Evolutionary conservation across 1,140 invertebrate species (phyloP), one percentile per base, ranked within the genome.

Genomic region (Drosophila persimilis): DNA sequence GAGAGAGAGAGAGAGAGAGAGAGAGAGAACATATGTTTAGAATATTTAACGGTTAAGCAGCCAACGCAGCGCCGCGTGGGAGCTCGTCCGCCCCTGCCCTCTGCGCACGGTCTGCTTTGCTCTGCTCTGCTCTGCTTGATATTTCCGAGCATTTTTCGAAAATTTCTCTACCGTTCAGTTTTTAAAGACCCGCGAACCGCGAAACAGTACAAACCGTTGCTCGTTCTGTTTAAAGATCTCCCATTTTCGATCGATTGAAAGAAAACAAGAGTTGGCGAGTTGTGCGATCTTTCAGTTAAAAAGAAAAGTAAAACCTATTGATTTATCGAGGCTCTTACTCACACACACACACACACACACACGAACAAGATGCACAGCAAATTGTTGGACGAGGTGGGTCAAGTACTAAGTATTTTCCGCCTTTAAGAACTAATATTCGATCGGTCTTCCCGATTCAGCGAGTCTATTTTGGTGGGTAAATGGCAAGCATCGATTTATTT

Each of bases 341-440:
- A 58, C 50, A 26, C 31, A 29, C 17, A 73, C 29, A 58, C 50
- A 26, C 31, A 29, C 17, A 73, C 31, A 39, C 15, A 45, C 52
- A 64, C 35, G 43, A 51, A 60, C 63, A 88, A 74, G 80, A 90
- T 90, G 89, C 89, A 89, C 53, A 89, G 89, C 75, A 90, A 79
- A 77, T 58, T 90, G 50, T 78, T 90, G 74, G 89, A 90, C 44
- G 89, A 90, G 85, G 89, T 90, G 69, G n/a, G 89, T 77, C 47
- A 47, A 35, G 41, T 26, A 63, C 15, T n/a, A 41, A 26, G 41
- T 11, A 58, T 45, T 43, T 35, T 58, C 9, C 43, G 17, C 44
- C 7, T 7, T 51, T 55, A 39, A 22, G 9, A 39, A 45, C 24
- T 60, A 29, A 57, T 26, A n/a, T 46, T 31, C 13, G 22, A 35